These are phyloP conservation scores for Eubucco bourcierii DNA, from an alignment of 2,113 vertebrate genomes.

Conservation along the genomic window DNA sequence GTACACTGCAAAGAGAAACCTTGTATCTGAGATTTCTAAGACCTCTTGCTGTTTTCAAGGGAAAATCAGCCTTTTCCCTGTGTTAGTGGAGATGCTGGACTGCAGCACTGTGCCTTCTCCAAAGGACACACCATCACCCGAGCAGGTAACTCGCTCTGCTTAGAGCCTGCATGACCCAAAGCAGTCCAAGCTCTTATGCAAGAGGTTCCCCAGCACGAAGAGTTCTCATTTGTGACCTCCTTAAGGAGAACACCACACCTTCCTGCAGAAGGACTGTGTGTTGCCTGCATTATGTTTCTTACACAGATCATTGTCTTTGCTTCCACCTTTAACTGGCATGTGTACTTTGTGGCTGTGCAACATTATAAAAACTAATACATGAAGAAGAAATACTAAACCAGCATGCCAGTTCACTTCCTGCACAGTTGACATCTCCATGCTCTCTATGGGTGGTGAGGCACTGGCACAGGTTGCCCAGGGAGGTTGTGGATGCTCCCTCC, in stretches of 20 bases:
- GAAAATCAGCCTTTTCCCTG: not conserved
- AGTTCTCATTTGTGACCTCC: not conserved
- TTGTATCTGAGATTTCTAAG: not conserved
- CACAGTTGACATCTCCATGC: conserved; percentile 12
- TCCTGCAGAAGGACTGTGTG: not conserved
- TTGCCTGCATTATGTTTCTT: not conserved
- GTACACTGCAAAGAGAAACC: not conserved
- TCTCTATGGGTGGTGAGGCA: too few species aligned
- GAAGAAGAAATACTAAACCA: not conserved
- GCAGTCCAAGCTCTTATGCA: fast-evolving
- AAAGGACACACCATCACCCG: not conserved
- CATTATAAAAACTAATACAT: not conserved
- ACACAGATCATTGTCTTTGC: not conserved
- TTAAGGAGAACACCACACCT: not conserved
- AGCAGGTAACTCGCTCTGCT: not conserved
- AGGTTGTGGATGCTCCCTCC: too few species aligned
- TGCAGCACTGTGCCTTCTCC: not conserved
- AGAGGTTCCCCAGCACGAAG: not conserved
- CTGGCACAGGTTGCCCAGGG: too few species aligned
- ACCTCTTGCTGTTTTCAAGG: not conserved
- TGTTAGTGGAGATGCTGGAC: not conserved
- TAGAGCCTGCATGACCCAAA: not conserved
- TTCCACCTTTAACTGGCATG: not conserved
- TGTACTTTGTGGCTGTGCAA: not conserved
- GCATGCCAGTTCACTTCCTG: not conserved